Conservation (phyloP, 2,888 invertebrate genomes). For the Apotomis turbidana region DNA sequence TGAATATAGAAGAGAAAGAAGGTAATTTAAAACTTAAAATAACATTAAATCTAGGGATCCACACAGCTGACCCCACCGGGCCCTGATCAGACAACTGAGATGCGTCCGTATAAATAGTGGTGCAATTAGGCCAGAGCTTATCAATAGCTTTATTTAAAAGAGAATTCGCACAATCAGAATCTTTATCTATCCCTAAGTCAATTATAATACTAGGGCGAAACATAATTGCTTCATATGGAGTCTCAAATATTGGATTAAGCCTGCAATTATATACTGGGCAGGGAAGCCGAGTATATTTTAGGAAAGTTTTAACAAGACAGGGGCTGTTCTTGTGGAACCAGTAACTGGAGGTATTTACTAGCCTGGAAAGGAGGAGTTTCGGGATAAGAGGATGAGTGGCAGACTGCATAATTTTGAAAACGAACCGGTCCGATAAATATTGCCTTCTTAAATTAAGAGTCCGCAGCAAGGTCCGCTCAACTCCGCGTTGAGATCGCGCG, state of each 20-base stretch:
- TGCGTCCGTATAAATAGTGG: neutral
- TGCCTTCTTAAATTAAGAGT: too few species aligned
- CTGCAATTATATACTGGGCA: neutral
- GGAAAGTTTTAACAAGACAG: neutral
- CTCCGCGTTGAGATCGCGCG: too few species aligned
- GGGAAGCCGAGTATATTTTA: neutral
- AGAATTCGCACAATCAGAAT: neutral
- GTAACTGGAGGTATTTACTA: neutral
- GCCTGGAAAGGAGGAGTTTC: neutral
- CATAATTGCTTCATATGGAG: slow-evolving; percentile 1
- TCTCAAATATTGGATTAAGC: slow-evolving; percentile 3
- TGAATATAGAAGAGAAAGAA: neutral
- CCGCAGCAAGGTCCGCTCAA: too few species aligned
- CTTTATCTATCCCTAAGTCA: neutral
- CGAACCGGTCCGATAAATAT: too few species aligned
- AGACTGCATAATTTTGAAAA: slow-evolving; percentile 4
- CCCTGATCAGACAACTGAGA: slow-evolving; percentile 2
- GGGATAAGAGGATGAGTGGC: neutral
- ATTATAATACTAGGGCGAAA: neutral
- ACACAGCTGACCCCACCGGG: neutral
- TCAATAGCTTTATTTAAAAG: neutral
- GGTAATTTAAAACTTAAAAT: neutral
- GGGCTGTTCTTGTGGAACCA: slow-evolving; percentile 5
- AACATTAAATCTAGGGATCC: slow-evolving; percentile 6
- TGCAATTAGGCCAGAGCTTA: slow-evolving; percentile 6